Conservation (phyloP, 2,113 vertebrate genomes). For the Anguilla japonica region DNA sequence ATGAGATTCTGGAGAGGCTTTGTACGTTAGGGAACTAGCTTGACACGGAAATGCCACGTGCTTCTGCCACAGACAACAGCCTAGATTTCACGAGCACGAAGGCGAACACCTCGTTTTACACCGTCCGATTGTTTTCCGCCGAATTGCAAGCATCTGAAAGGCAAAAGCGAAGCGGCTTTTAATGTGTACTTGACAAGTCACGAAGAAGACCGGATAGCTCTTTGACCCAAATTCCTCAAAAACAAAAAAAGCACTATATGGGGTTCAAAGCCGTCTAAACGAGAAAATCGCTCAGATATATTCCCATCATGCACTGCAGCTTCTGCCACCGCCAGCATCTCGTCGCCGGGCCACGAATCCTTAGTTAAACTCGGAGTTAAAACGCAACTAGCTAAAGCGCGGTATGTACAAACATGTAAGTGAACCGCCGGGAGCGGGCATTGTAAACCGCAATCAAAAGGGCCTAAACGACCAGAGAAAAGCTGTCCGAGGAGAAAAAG, state of each 20-base stretch:
- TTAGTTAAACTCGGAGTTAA: not conserved
- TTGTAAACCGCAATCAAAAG: constrained; percentile 41
- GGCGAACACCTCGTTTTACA: not conserved
- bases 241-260: not conserved
- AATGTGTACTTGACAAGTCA: not conserved
- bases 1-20: not conserved
- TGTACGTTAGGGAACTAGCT: not conserved
- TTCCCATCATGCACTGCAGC: not conserved
- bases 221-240: not conserved
- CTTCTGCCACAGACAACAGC: not conserved
- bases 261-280: not conserved
- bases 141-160: not conserved
- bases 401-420: not conserved
- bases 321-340: not conserved
- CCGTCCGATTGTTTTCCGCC: not conserved
- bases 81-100: not conserved
- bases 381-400: not conserved
- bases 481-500: constrained; percentile 42
- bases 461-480: constrained; percentile 36
- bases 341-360: not conserved
- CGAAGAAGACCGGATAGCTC: not conserved
- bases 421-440: constrained; percentile 16
- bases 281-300: not conserved
- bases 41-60: not conserved
- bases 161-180: not conserved